Evolutionary conservation across 2,113 vertebrate species (phyloP), one percentile per base, ranked within the genome.

Genomic region (Amazona vittata): DNA sequence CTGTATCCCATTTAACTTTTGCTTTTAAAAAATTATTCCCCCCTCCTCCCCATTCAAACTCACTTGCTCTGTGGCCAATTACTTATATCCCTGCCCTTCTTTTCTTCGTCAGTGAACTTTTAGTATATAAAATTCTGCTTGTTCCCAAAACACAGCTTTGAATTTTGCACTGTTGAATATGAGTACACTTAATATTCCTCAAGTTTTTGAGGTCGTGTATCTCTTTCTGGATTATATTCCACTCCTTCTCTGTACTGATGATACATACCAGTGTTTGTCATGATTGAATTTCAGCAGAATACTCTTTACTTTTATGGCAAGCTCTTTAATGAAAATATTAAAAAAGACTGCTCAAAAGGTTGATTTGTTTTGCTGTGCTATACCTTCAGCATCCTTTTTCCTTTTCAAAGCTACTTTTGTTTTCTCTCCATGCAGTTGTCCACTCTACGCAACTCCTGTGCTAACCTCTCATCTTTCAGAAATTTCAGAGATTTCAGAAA

Each of bases 21-120:
- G 14, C 47, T 26, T 94, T 64, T 55, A 57, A 67, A 33, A 8
- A 25, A 31, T 44, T 24, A 59, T 43, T 5, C 0, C 0, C 4
- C 13, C 4, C 1, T 5, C 4, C 1, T 5, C 0, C 3, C 22
- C 3, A 1, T 73, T 94, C 14, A 14, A 83, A 22, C 7, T 62
- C 11, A 1, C 16, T 65, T 46, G 21, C 83, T 92, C 49, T 78
- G 25, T 52, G 26, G 15, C 65, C 47, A 89, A 3, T 12, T 43
- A 52, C 53, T 83, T 82, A 39, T 24, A n/a, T 74, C 26, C 19
- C 21, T 73, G 70, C 15, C 68, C 20, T 50, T 55, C n/a, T 55
- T 69, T 41, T 90, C 13, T 75, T 91, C 21, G 46, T 90, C 67
- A 41, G 15, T 74, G 28, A 86, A 73, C 28, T 63, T 62, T 19